Percentiles rank a stretch among this genome's conserved stretches.
phyloP scores from a whole-genome alignment of 2,888 invertebrate genomes.

The Xylota sylvarum region DNA sequence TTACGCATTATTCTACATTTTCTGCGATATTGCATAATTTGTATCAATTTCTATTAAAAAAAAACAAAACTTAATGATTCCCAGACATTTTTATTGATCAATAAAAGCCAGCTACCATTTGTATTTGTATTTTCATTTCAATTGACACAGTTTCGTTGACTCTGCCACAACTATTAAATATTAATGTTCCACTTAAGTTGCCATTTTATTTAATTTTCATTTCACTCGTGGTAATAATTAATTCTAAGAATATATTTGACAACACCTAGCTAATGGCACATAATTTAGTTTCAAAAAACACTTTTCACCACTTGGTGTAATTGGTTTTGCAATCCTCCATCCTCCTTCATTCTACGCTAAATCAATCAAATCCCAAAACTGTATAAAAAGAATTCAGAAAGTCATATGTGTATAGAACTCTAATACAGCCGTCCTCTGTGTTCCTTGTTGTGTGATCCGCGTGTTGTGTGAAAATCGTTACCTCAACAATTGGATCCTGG shows the following conservation, averaged over 20 bases:
- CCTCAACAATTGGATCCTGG: slow-evolving; percentile 79
- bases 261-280: slow-evolving; percentile 33
- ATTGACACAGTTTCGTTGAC: slow-evolving; percentile 31
- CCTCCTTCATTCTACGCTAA: slow-evolving; percentile 33
- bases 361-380: slow-evolving; percentile 51
- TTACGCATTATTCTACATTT: background rate
- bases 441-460: slow-evolving; percentile 3
- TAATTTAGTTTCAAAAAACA: slow-evolving; percentile 39
- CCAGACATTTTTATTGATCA: slow-evolving; percentile 10
- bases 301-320: slow-evolving; percentile 36
- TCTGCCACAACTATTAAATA: slow-evolving; percentile 28
- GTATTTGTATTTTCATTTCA: slow-evolving; percentile 32
- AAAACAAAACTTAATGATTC: slow-evolving; percentile 4
- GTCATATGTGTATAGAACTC: slow-evolving; percentile 1
- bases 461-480: slow-evolving; percentile 75
- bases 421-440: slow-evolving; percentile 8
- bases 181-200: slow-evolving; percentile 26
- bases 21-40: slow-evolving; percentile 15
- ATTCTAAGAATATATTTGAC: slow-evolving; percentile 37
- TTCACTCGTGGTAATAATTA: slow-evolving; percentile 23
- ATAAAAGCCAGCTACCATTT: slow-evolving; percentile 26
- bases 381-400: background rate
- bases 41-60: background rate
- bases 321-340: slow-evolving; percentile 25
- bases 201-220: slow-evolving; percentile 40